These are phyloP conservation scores for Lithophane ornitopus DNA, from an alignment of 2,888 invertebrate species.

Conservation along the genomic window DNA sequence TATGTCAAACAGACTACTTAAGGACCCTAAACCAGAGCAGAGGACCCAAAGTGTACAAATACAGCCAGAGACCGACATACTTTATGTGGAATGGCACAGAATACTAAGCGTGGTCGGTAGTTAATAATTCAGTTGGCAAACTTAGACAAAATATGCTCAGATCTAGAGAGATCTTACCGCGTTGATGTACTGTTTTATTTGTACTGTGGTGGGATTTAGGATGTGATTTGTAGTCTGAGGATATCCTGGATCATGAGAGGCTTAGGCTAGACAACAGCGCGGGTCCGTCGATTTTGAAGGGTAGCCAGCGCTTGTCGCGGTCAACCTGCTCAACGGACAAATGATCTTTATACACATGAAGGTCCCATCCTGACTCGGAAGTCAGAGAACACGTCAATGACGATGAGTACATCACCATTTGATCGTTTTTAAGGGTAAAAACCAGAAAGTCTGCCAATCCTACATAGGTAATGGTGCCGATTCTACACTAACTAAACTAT, in stretches of 20 bases:
- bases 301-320: background rate
- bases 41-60: conserved; percentile 44
- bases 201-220: conserved; percentile 9
- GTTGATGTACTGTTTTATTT: conserved; percentile 40
- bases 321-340: background rate
- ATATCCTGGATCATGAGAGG: background rate
- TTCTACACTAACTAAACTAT: too few relatives aligned
- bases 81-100: conserved; percentile 44
- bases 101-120: conserved; percentile 49
- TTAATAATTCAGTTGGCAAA: conserved; percentile 57
- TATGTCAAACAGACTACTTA: conserved; percentile 60
- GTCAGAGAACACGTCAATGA: too few relatives aligned
- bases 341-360: too few relatives aligned
- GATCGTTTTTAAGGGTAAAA: too few relatives aligned
- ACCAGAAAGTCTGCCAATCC: too few relatives aligned
- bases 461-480: too few relatives aligned
- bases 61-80: conserved; percentile 46
- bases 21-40: conserved; percentile 36
- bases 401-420: too few relatives aligned
- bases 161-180: conserved; percentile 28
- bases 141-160: conserved; percentile 56
- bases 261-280: background rate
- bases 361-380: too few relatives aligned
- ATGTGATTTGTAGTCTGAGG: conserved; percentile 17
- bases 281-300: background rate